phyloP scores from a whole-genome alignment of 1,140 invertebrate genomes.

The Orchestia grillus region DNA sequence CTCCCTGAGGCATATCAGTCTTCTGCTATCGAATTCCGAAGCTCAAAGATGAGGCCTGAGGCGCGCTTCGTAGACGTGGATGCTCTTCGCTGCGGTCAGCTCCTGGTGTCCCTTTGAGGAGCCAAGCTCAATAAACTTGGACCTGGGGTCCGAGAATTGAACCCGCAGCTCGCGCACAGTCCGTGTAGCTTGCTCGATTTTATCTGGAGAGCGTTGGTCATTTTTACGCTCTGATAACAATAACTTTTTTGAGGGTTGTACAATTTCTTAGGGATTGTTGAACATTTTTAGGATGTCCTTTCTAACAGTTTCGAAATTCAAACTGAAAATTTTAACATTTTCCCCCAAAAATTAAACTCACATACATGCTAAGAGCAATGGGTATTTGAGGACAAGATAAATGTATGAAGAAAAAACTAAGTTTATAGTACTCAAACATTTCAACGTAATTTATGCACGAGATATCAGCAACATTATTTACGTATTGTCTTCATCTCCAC shows the following conservation, averaged over 20 bases:
- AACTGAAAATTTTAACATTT: too few species aligned
- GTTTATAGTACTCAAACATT: too few species aligned
- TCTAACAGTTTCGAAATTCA: too few species aligned
- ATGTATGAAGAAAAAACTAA: too few species aligned
- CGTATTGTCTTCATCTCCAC: too few species aligned
- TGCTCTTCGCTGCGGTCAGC: neutral
- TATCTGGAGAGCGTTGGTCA: neutral
- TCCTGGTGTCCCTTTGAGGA: neutral
- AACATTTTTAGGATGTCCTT: neutral
- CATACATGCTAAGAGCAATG: too few species aligned
- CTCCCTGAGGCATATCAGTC: conserved; percentile 24
- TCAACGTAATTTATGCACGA: too few species aligned
- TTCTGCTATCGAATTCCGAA: conserved; percentile 51
- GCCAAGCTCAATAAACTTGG: neutral
- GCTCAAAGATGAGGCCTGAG: neutral
- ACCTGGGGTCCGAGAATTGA: neutral
- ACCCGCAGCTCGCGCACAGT: neutral
- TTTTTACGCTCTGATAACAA: neutral
- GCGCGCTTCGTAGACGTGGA: neutral
- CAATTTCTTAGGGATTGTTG: neutral
- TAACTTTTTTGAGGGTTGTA: neutral
- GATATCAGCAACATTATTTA: too few species aligned
- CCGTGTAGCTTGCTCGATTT: neutral
- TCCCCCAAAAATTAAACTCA: too few species aligned
- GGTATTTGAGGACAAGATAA: too few species aligned